Evolutionary conservation across 2,888 invertebrate species (phyloP), one percentile per base, ranked within the genome.

Genomic region (Glomeris marginata): DNA sequence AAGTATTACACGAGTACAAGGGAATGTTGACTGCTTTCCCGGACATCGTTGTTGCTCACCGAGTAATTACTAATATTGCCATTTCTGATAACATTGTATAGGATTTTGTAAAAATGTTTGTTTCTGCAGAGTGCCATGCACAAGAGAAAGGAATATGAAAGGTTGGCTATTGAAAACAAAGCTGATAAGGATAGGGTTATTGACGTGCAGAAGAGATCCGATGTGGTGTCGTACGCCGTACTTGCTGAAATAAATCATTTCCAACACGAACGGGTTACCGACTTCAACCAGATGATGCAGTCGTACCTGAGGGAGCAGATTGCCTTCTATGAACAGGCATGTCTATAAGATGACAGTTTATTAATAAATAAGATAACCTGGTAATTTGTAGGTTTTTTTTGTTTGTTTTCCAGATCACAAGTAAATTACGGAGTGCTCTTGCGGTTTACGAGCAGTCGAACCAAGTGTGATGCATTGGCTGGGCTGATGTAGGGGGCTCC

Each of bases 201-300:
- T 56, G 84, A 84, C 63, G 81, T 92, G 11, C 73, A 81, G 55
- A 76, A 81, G 58, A 76, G 91, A 60, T 85, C 88, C 1, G 94
- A 97, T 66, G 78, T 88, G 15, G 81, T 95, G 62, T 88, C 92
- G 0, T 94, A 92, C 65, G 81, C 90, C 1, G 77, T 91, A 53
- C 76, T 95, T 65, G 92, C 95, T 49, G 97, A 98, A 74, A 80
- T 95, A 59, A 81, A 83, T 59, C 90, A 95, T 67, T 94, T 97
- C 66, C 88, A 91, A 64, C 69, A 74, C 22, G 90, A 92, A 64
- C 75, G 91, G 57, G 82, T 86, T 42, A 74, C 75, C 38, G 92
- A 97, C 70, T 76, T 91, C 59, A 86, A 84, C 62, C 73, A 75
- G 49, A 81, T 88, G 45, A 84, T 95, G 77, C 84, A 84, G 64